Evolutionary conservation across 2,113 vertebrate species (phyloP), one percentile per base, ranked within the genome.

Genomic region (Lepus americanus): DNA sequence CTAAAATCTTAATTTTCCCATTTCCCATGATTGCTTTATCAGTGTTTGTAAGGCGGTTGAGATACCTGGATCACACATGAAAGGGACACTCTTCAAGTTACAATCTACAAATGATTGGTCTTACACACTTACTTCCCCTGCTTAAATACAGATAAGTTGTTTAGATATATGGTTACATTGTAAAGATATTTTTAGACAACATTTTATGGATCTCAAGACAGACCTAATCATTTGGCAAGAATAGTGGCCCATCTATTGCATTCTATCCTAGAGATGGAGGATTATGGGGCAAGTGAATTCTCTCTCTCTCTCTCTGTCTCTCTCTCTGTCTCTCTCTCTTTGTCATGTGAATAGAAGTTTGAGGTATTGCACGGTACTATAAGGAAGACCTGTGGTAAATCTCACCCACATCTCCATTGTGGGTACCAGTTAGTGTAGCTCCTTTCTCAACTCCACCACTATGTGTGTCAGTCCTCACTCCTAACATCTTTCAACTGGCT

Each of bases 11-110:
- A 82, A 63, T 70, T 90, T 93, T 84, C 22, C 22, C 5, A 22
- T 73, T 97, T 77, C 92, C 31, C 27, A 73, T 14, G 4, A 85
- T 86, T 95, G 53, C 39, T 73, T 94, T 88, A 84, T 67, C 20
- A 77, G 25, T 90, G 8, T 78, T 82, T 79, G 39, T 49, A 51
- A 10, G 53, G 64, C 20, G 61, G 1, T 39, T 55, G 59, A 94
- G 63, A 80, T 31, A 51, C 36, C 5, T 51, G 13, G 14, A 36
- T 69, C 64, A 63, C 74, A 51, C 2, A 14, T 44, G 44, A 87
- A 74, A 86, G 31, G 3, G 81, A 70, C 3, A 53, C 53, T 80
- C 31, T 72, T 77, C 29, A 12, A 22, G 31, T 80, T 67, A 39
- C 13, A 51, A 72, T 27, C 19, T 44, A 74, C 66, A n/a, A 44